Conservation (phyloP, 2,113 vertebrate species). For the Pelvicachromis taeniatus region DNA sequence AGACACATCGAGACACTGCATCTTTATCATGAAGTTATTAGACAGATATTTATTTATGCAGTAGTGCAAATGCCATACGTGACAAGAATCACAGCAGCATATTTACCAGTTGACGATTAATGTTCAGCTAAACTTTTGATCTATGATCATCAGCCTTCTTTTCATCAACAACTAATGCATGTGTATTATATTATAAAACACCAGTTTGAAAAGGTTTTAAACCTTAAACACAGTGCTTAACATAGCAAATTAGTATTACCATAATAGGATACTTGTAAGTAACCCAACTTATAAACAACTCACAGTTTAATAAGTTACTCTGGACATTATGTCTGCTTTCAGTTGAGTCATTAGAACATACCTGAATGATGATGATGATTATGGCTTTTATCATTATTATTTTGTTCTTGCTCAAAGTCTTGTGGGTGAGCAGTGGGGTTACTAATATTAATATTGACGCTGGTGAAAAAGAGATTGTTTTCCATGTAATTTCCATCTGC, state of each 20-base stretch:
- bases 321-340: neutral
- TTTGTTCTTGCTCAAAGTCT: constrained; percentile 11
- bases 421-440: constrained; percentile 26
- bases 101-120: neutral
- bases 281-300: neutral
- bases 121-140: neutral
- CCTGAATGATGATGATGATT: neutral
- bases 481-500: constrained; percentile 60
- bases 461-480: constrained; percentile 60
- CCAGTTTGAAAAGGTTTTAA: neutral
- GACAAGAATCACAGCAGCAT: neutral
- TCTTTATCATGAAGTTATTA: neutral
- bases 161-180: neutral
- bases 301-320: neutral
- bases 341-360: neutral
- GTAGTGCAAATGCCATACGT: neutral
- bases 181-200: neutral
- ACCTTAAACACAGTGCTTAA: neutral
- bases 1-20: neutral
- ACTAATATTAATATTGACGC: constrained; percentile 65
- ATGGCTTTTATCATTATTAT: neutral
- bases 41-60: neutral
- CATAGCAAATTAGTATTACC: neutral
- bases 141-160: neutral
- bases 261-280: neutral